Conservation (phyloP, 2,888 invertebrate genomes). For the Eupsilia transversa region DNA sequence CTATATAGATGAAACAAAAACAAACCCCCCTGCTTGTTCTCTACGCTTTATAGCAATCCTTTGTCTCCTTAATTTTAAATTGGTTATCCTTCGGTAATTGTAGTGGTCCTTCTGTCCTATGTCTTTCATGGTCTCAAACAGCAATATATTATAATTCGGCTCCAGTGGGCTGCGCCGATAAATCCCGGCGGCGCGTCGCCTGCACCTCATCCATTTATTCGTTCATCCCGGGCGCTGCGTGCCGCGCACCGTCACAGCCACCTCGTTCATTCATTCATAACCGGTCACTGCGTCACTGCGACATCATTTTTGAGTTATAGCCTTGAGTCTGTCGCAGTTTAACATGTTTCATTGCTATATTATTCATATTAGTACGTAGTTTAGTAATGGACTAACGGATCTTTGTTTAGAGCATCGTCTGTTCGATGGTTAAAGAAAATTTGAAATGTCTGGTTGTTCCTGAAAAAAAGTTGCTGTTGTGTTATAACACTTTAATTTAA, state of each 20-base stretch:
- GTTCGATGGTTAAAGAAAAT: slow-evolving; percentile 5
- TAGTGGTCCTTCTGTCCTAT: slow-evolving; percentile 16
- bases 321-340: slow-evolving; percentile 7
- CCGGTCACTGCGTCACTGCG: slow-evolving; percentile 32
- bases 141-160: slow-evolving; percentile 55
- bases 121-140: neutral
- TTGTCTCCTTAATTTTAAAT: neutral
- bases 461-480: neutral
- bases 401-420: neutral
- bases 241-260: slow-evolving; percentile 3
- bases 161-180: slow-evolving; percentile 50
- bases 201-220: slow-evolving; percentile 57
- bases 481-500: too few relatives aligned
- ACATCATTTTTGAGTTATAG: slow-evolving; percentile 40
- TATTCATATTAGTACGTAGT: slow-evolving; percentile 24
- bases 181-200: slow-evolving; percentile 50
- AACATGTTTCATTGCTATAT: slow-evolving; percentile 10
- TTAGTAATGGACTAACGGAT: slow-evolving; percentile 14
- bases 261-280: slow-evolving; percentile 57
- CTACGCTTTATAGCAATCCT: neutral
- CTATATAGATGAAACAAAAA: neutral
- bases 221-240: slow-evolving; percentile 30
- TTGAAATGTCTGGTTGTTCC: neutral
- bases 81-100: neutral
- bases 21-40: neutral